Conservation (phyloP, 2,888 invertebrate genomes). For the Lasioglossum villosulum region DNA sequence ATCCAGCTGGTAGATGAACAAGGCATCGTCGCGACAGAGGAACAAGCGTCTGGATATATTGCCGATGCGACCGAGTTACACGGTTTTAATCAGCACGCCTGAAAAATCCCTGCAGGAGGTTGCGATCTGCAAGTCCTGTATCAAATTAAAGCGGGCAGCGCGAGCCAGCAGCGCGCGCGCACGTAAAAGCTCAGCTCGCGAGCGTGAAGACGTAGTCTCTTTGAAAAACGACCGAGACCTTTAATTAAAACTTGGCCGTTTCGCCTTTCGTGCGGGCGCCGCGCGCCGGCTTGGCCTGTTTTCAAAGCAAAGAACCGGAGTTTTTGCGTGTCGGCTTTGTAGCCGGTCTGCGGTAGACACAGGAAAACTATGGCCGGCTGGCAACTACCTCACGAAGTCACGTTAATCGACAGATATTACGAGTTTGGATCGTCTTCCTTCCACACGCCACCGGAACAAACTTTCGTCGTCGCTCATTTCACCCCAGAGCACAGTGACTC, state of each 20-base stretch:
- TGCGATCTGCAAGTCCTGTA: constrained; percentile 20
- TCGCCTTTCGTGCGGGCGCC: neutral
- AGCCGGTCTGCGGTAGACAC: neutral
- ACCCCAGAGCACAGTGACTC: neutral
- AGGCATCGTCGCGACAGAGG: neutral
- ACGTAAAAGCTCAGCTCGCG: constrained; percentile 11
- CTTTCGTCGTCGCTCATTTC: constrained; percentile 1
- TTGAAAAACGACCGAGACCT: constrained; percentile 49
- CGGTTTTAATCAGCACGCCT: constrained; percentile 28
- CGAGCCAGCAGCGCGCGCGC: neutral
- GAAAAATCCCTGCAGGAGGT: neutral
- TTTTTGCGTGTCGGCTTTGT: constrained; percentile 27
- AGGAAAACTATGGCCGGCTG: neutral
- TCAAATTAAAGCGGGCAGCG: constrained; percentile 36
- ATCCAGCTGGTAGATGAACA: neutral
- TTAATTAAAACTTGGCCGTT: constrained; percentile 62
- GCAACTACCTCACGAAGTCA: neutral
- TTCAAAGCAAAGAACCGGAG: constrained; percentile 33
- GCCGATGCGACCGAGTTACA: neutral
- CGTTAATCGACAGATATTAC: constrained; percentile 9
- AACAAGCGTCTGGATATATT: neutral
- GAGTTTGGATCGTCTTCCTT: constrained; percentile 1
- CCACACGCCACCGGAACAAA: neutral
- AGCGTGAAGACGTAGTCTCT: constrained; percentile 29
- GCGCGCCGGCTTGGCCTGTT: constrained; percentile 21